Evolutionary conservation across 35 echinoderm and acorn worm genomes (phyloP).

Genomic region (Heliocidaris erythrogramma): DNA sequence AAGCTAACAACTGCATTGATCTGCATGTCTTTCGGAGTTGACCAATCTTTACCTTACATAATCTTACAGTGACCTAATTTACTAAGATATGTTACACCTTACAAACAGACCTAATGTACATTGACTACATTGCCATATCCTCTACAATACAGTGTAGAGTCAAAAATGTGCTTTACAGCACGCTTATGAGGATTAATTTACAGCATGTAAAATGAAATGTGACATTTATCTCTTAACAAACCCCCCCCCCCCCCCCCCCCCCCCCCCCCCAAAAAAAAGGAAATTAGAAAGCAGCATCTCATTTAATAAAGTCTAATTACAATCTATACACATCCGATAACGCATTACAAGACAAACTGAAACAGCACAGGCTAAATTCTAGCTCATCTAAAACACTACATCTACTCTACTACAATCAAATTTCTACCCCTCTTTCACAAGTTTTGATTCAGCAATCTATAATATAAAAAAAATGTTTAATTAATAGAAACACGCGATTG

Average conservation of each 20-base stretch:
- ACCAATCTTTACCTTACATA: neutral
- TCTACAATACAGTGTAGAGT: too few relatives aligned
- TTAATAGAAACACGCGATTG: neutral
- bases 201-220: neutral
- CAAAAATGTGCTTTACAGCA: too few relatives aligned
- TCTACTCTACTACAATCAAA: neutral
- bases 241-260: too few relatives aligned
- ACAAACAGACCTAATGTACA: too few relatives aligned
- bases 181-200: neutral
- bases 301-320: neutral
- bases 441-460: neutral
- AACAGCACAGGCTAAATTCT: neutral
- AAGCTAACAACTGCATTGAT: neutral
- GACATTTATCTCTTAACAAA: neutral
- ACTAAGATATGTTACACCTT: too few relatives aligned
- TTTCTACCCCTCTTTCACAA: neutral
- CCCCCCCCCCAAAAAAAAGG: too few relatives aligned
- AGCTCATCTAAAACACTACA: neutral
- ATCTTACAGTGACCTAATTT: too few relatives aligned
- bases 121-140: too few relatives aligned
- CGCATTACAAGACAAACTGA: neutral
- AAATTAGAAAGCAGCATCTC: neutral
- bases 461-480: neutral
- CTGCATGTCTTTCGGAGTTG: neutral
- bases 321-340: neutral